Evolutionary conservation across 2,113 vertebrate genomes (phyloP), one percentile per base, ranked within the genome.

Genomic region (Hoplias malabaricus): DNA sequence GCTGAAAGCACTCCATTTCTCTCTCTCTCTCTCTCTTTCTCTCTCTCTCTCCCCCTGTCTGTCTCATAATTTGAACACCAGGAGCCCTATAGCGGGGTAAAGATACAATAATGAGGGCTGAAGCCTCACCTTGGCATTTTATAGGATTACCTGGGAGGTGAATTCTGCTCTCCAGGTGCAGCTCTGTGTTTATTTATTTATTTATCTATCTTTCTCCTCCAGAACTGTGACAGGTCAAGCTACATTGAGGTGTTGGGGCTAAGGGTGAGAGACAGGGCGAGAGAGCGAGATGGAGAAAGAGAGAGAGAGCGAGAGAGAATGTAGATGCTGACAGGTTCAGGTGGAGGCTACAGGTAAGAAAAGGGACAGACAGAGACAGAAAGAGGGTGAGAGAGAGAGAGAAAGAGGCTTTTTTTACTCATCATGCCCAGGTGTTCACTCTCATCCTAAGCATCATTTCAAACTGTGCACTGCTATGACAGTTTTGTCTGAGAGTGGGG

Each of bases 1-100:
- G 88, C 61, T 94, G 94, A 92, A 95, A 92, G 93, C 94, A 92
- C 94, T 95, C 92, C 93, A 93, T 93, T 93, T 85, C 81, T 83
- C 82, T 69, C 69, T 70, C 31, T 71, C 68, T 57, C 73, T 81
- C 75, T 79, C 77, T 84, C 77, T 86, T 83, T 84, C 78, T 83
- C 42, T 92, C 89, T 89, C 93, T 92, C 92, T 94, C 94, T 93
- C 92, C 92, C 89, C 88, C 92, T 92, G 92, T 93, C 94, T 93
- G 92, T 79, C 84, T 83, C 90, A 89, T 86, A 88, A 92, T 87
- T 89, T 89, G 88, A 87, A 89, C 87, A 79, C 93, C 88, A 94
- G 89, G 88, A 92, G 91, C 84, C 80, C 85, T 81, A 85, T 81
- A 80, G 84, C 80, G 86, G 85, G 89, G 89, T 90, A 90, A 92